These are phyloP conservation scores for Callocephalon fimbriatum DNA, from an alignment of 2,113 vertebrate species.

Conservation along the genomic window DNA sequence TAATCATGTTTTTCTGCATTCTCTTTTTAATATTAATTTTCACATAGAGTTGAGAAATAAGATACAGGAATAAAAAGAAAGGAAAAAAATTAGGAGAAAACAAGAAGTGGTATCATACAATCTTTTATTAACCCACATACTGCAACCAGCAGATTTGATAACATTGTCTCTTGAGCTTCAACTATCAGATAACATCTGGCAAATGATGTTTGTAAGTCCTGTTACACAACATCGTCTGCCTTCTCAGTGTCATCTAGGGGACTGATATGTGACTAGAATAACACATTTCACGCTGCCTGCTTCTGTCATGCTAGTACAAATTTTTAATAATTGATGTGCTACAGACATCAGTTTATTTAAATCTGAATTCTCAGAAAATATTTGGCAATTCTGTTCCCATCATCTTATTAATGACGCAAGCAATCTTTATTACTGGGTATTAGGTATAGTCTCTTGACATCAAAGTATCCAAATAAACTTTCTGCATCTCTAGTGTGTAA, in stretches of 20 bases:
- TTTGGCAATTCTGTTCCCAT: neutral
- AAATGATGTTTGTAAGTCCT: conserved; percentile 61
- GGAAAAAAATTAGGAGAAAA: neutral
- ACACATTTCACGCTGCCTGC: neutral
- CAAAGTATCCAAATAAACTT: neutral
- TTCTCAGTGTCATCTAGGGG: conserved; percentile 45
- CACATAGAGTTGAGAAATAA: neutral
- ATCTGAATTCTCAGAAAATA: neutral
- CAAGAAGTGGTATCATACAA: neutral
- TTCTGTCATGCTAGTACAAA: neutral
- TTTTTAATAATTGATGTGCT: conserved; percentile 10
- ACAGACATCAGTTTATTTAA: conserved; percentile 1
- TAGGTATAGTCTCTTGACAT: neutral
- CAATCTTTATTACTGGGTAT: neutral
- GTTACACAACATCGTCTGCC: conserved; percentile 64
- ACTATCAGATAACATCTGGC: conserved; percentile 71
- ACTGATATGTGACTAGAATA: conserved; percentile 56
- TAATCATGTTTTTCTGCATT: neutral
- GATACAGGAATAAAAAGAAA: neutral
- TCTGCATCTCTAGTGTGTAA: neutral
- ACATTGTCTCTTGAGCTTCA: conserved; percentile 50
- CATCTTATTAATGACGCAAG: neutral
- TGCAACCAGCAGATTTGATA: conserved; percentile 34
- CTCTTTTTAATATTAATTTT: neutral
- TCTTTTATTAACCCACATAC: conserved; percentile 60